Evolutionary conservation across 2,797 vertebrate genomes (phyloP).

Genomic region (Danio kyathit): DNA sequence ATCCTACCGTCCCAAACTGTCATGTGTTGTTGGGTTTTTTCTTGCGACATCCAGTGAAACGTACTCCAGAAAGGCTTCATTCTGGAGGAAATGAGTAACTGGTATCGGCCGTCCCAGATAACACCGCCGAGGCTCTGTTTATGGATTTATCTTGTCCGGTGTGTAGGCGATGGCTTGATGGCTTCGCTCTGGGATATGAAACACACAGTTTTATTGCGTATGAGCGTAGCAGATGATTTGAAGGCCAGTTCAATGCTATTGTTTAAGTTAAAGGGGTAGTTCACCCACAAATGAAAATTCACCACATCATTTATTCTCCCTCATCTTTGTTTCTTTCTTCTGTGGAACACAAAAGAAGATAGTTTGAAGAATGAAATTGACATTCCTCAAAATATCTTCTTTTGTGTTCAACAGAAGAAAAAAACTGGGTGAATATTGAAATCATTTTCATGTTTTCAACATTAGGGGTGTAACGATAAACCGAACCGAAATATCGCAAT

Average conservation of each 20-base stretch:
- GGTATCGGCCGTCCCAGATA: conserved; percentile 54
- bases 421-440: no score
- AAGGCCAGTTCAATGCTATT: no score
- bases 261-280: no score
- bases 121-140: conserved; percentile 48
- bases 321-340: no score
- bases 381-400: background rate
- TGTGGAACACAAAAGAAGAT: no score
- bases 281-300: no score
- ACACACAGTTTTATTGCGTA: conserved; percentile 4
- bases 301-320: no score
- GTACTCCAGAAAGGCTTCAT: background rate
- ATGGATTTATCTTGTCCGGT: conserved; percentile 40
- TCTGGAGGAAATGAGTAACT: conserved; percentile 46
- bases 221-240: background rate
- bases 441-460: no score
- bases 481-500: no score
- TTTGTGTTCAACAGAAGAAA: conserved; percentile 5
- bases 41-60: conserved; percentile 7
- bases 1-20: background rate
- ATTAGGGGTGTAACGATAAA: no score
- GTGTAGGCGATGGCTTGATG: conserved; percentile 45
- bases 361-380: no score
- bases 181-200: conserved; percentile 33
- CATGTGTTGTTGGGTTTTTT: background rate